Base-by-base conservation (phyloP, 2,113 vertebrate species). In the Tapirus terrestris region DNA sequence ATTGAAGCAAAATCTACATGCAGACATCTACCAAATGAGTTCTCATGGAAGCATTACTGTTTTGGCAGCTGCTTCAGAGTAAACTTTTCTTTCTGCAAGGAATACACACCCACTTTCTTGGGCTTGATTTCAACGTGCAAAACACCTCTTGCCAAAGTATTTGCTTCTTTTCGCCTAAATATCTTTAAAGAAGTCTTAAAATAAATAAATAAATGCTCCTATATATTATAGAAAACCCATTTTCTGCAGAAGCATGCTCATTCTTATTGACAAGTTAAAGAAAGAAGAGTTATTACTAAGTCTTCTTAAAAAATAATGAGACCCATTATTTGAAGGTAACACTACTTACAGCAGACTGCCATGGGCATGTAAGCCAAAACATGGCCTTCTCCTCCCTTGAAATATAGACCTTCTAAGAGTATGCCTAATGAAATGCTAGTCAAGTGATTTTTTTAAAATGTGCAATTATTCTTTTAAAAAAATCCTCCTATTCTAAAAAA, bases 301-400 rank as follows among this genome's bases (percentile, higher is more conserved):
- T 11, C 60, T 43, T 23, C 70, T 29, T 14, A 8, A 39, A 77
- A 79, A 75, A 8, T 4, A 33, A 31, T 1, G 43, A 29, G 65
- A 17, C 31, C 14, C 8, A 8, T 25, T 2, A 6, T 13, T 18
- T 61, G 39, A 39, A 58, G 53, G 31, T 20, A 51, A 13, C 2
- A 8, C 18, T 20, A 5, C 58, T 11, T 20, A 12, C 25, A n/a
- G 31, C 53, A 11, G 51, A 7, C 12, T 6, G 25, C 33, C 45
- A 2, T 1, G 17, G 29, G 39, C 33, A 1, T 0, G 4, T 0
- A 0, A 13, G 80, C 48, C 79, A 25, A 11, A 2, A 5, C 0
- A 1, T 1, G 2, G 89, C 56, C 20, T 13, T 20, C 18, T 1
- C 3, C 20, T 5, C 60, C 48, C 61, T 23, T 16, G 43, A 16